Base-by-base conservation (phyloP, 2,113 vertebrate genomes). In the Sander vitreus region DNA sequence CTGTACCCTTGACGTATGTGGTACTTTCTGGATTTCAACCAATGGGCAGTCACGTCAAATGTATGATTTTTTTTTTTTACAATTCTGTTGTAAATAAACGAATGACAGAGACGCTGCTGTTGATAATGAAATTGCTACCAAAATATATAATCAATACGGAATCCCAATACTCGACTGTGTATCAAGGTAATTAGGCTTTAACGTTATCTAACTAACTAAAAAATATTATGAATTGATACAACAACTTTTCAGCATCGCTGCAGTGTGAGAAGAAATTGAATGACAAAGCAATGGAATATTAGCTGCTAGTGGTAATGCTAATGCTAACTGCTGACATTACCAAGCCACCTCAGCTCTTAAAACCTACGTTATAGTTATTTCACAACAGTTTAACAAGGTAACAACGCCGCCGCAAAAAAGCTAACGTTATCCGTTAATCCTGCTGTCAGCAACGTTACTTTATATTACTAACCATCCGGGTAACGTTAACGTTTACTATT, bases 1-100 rank as follows among this genome's bases (percentile, higher is more conserved):
- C 47, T 21, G 50, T 43, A 79, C 85, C 91, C 76, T 57, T 86
- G 81, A 92, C 91, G 89, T 78, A 59, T 15, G 6, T 16, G 33
- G 76, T 90, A 89, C 33, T 65, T 81, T 90, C 86, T 90, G 48
- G 60, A 94, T 92, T 85, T 90, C n/a, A 88, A 93, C 95, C 95
- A 95, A 96, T 96, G 66, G 10, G 3, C 36, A 23, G 51, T 18
- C 48, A 89, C 85, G 84, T 84, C 50, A 64, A 21, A 23, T 30
- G 23, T 68, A 88, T 89, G 89, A 19, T 15, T 76, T 59, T 76
- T 76, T 59, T 76, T 75, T 76, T 59, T 76, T 48, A 73, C 81
- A 82, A 78, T 84, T 81, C 81, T 77, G 80, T 94, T 95, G 95
- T 96, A 95, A 96, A 96, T 96, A 96, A 91, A 95, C 92, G 89